Conservation (phyloP, 2,888 invertebrate species). For the Nephrotoma appendiculata region DNA sequence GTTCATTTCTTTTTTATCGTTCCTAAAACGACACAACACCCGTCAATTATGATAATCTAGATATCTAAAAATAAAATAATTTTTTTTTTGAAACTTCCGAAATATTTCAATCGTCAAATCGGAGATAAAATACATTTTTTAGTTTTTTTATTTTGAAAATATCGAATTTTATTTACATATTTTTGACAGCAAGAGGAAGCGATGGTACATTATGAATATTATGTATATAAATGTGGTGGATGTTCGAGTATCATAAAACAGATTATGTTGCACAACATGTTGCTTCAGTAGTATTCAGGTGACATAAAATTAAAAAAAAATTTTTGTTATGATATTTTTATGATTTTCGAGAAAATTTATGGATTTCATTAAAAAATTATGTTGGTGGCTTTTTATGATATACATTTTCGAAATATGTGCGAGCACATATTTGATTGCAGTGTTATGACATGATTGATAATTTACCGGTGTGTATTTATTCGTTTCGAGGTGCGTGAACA, state of each 20-base stretch:
- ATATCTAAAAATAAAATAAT: background rate
- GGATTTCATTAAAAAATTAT: background rate
- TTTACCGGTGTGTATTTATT: background rate
- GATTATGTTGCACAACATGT: background rate
- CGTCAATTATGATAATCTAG: background rate
- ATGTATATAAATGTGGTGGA: background rate
- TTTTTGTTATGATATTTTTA: background rate
- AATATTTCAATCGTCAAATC: constrained; percentile 1
- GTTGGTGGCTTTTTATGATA: background rate
- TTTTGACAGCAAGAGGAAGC: background rate
- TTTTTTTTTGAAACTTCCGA: background rate
- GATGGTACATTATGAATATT: background rate
- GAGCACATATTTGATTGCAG: background rate
- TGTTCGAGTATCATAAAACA: background rate
- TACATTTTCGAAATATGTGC: background rate
- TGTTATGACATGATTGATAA: background rate
- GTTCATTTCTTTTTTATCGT: background rate
- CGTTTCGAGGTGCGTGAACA: background rate
- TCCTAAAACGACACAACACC: background rate
- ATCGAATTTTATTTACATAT: background rate
- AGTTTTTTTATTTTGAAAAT: background rate
- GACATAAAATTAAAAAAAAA: background rate
- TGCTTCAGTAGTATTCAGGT: background rate
- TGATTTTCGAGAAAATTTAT: background rate
- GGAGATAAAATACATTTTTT: background rate